A percentile compares a stretch with the other conserved stretches of the same genome.
Evolutionary conservation across 2,797 vertebrate species (phyloP).

Genomic region (Morelia viridis): DNA sequence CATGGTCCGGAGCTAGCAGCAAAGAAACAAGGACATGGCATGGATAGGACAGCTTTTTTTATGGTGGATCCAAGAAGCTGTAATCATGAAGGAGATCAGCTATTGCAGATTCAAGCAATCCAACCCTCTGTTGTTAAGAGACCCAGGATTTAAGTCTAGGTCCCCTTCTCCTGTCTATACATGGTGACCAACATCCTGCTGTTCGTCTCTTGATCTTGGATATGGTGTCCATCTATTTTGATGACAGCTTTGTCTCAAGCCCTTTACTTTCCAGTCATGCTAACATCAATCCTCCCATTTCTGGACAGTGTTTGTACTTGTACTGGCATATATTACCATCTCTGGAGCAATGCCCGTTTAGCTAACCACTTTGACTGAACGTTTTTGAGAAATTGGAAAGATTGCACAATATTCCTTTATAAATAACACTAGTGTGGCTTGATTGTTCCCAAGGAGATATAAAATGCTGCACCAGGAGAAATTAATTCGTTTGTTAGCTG

Average conservation of each 20-base stretch:
- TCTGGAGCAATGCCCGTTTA: neutral
- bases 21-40: neutral
- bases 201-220: neutral
- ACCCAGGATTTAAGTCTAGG: neutral
- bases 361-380: neutral
- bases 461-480: neutral
- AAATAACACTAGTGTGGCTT: neutral
- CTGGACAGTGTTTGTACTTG: neutral
- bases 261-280: neutral
- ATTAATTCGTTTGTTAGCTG: neutral
- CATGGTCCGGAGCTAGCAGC: neutral
- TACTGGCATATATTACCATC: neutral
- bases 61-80: neutral
- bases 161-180: neutral
- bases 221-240: neutral
- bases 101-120: neutral
- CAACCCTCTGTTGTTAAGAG: neutral
- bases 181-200: neutral
- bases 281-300: neutral
- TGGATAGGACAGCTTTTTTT: neutral
- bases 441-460: neutral
- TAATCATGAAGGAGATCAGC: neutral
- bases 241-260: neutral
- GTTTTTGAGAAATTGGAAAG: neutral
- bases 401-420: neutral